These are phyloP conservation scores for Anguilla marmorata DNA, from an alignment of 2,797 vertebrate genomes.

Conservation along the genomic window DNA sequence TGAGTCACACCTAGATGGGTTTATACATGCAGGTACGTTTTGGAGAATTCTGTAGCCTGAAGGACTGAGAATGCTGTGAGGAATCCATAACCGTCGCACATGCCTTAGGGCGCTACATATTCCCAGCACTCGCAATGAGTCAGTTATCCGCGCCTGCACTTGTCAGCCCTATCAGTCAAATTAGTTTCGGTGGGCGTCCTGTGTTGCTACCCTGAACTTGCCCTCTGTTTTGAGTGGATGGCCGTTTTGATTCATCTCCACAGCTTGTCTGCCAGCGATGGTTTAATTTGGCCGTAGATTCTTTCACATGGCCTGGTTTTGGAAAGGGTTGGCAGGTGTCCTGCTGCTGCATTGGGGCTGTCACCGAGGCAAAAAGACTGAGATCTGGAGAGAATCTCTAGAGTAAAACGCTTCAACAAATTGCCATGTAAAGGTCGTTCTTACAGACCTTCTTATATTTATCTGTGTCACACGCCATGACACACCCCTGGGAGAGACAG, in stretches of 20 bases:
- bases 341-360: slow-evolving; percentile 37
- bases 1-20: background rate
- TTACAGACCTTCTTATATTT: slow-evolving; percentile 10
- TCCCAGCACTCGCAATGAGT: slow-evolving; percentile 41
- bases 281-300: background rate
- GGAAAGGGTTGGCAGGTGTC: slow-evolving; percentile 13
- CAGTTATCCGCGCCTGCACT: slow-evolving; percentile 39
- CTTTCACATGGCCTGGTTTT: background rate
- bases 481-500: too few relatives aligned
- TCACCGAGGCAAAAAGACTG: slow-evolving; percentile 40
- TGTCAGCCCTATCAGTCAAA: slow-evolving; percentile 37
- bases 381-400: slow-evolving; percentile 24
- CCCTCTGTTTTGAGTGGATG: slow-evolving; percentile 33
- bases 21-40: background rate
- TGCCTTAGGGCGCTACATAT: slow-evolving; percentile 31
- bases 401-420: slow-evolving; percentile 30
- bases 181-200: slow-evolving; percentile 29
- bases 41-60: background rate
- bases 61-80: background rate
- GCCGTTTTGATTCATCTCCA: slow-evolving; percentile 30
- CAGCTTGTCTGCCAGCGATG: background rate
- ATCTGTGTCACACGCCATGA: too few relatives aligned
- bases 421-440: slow-evolving; percentile 33
- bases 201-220: slow-evolving; percentile 23
- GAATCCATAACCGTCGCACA: background rate